Conservation (phyloP, 2,797 vertebrate genomes). For the Oryzias dopingdopingensis region DNA sequence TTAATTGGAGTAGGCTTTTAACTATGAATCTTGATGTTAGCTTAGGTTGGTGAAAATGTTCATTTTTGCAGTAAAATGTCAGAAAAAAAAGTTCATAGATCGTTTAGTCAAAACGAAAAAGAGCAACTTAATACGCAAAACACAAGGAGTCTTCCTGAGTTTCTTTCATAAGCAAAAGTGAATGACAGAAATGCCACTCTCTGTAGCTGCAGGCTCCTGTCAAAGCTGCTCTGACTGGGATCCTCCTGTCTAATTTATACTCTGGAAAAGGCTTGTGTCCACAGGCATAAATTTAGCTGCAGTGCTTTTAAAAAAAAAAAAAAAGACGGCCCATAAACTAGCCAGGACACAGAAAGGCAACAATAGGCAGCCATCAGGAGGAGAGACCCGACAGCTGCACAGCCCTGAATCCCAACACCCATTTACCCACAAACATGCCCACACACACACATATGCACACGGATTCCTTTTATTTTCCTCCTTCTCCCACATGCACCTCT, state of each 20-base stretch:
- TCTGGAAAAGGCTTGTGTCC: slow-evolving; percentile 72
- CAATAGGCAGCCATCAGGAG: slow-evolving; percentile 66
- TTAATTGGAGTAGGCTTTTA: too few relatives aligned
- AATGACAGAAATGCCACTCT: slow-evolving; percentile 49
- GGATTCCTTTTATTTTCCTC: slow-evolving; percentile 15
- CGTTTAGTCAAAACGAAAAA: too few relatives aligned
- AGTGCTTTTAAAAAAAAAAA: slow-evolving; percentile 34
- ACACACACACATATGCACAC: slow-evolving; percentile 13
- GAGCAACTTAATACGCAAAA: too few relatives aligned
- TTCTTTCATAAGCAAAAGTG: slow-evolving; percentile 36
- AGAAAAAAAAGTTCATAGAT: too few relatives aligned
- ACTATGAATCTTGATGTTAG: too few relatives aligned
- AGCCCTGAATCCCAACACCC: slow-evolving; percentile 46
- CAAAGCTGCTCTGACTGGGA: slow-evolving; percentile 49
- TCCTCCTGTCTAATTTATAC: slow-evolving; percentile 74
- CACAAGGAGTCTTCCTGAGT: not conserved
- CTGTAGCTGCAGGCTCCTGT: slow-evolving; percentile 49
- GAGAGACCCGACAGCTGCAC: slow-evolving; percentile 72
- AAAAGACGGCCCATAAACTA: slow-evolving; percentile 61
- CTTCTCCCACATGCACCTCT: slow-evolving; percentile 11
- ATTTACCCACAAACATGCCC: slow-evolving; percentile 14
- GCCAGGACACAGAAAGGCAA: slow-evolving; percentile 50
- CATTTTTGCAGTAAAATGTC: too few relatives aligned
- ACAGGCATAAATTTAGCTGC: slow-evolving; percentile 69
- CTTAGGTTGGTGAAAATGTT: too few relatives aligned